phyloP scores from a whole-genome alignment of 2,113 vertebrate species.

The Chaetops frenatus region DNA sequence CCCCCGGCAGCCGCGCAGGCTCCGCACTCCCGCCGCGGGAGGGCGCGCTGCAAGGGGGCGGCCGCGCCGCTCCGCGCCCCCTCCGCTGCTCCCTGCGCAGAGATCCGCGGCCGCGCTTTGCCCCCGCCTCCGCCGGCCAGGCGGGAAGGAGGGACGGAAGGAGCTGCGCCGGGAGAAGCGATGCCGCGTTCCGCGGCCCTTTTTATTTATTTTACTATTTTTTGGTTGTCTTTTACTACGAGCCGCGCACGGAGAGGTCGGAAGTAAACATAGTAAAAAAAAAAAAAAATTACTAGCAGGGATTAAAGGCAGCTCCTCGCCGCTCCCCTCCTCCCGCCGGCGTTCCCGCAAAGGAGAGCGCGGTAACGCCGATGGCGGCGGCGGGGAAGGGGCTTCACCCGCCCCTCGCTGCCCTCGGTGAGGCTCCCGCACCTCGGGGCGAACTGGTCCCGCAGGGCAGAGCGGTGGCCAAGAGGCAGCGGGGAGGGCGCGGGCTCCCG shows the following conservation, averaged over 20 bases:
- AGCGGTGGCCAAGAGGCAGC: background rate
- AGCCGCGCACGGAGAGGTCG: background rate
- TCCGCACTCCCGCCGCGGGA: background rate
- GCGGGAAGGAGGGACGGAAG: background rate
- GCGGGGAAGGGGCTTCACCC: background rate
- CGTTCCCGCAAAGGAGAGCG: background rate
- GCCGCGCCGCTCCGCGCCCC: background rate
- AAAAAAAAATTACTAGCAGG: background rate
- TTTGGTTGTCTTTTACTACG: background rate
- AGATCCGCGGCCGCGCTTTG: background rate
- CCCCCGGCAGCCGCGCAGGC: background rate
- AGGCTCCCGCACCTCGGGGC: background rate
- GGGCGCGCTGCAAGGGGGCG: background rate
- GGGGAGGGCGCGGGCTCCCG: background rate
- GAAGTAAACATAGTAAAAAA: conserved; percentile 31
- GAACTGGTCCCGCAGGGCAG: background rate
- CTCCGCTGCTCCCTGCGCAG: background rate
- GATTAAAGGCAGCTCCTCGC: background rate
- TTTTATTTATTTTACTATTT: background rate
- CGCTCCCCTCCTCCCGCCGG: background rate
- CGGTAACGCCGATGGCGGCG: background rate
- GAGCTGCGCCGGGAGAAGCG: background rate
- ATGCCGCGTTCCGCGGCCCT: background rate
- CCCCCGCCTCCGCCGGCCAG: background rate
- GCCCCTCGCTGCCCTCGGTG: background rate